Evolutionary conservation across 2,888 invertebrate species (phyloP).

Genomic region (Pardosa pseudoannulata): DNA sequence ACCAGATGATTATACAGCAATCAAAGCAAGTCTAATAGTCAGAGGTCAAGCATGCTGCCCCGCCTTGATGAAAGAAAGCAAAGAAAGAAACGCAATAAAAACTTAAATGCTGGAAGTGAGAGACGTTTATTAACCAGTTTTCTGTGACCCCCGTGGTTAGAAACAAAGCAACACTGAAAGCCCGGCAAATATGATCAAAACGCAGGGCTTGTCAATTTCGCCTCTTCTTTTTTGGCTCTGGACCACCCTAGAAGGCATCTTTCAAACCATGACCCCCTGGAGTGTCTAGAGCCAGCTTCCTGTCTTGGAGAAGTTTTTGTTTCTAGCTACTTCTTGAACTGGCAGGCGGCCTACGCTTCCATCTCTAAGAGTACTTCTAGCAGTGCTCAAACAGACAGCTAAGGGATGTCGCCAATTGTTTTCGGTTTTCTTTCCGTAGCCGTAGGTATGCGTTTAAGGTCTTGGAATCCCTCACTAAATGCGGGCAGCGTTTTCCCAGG

Average conservation of each 20-base stretch:
- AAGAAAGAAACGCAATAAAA: not conserved
- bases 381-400: not conserved
- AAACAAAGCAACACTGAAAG: not conserved
- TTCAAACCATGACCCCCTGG: slow-evolving; percentile 41
- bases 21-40: not conserved
- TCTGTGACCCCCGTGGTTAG: not conserved
- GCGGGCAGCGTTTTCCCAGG: too few species aligned
- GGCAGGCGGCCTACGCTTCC: slow-evolving; percentile 17
- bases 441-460: too few species aligned
- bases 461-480: too few species aligned
- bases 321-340: not conserved
- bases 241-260: slow-evolving; percentile 67
- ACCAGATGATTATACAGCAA: too few species aligned
- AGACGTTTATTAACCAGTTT: not conserved
- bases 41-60: not conserved
- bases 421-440: not conserved
- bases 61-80: not conserved
- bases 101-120: too few species aligned
- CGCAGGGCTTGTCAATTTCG: slow-evolving; percentile 57
- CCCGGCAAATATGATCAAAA: slow-evolving; percentile 41
- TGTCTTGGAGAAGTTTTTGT: slow-evolving; percentile 48
- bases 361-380: not conserved
- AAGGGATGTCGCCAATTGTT: not conserved
- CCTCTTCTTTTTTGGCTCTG: slow-evolving; percentile 13
- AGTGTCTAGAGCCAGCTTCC: slow-evolving; percentile 57